phyloP scores from a whole-genome alignment of 2,797 vertebrate genomes.

The Arnoldichthys spilopterus region DNA sequence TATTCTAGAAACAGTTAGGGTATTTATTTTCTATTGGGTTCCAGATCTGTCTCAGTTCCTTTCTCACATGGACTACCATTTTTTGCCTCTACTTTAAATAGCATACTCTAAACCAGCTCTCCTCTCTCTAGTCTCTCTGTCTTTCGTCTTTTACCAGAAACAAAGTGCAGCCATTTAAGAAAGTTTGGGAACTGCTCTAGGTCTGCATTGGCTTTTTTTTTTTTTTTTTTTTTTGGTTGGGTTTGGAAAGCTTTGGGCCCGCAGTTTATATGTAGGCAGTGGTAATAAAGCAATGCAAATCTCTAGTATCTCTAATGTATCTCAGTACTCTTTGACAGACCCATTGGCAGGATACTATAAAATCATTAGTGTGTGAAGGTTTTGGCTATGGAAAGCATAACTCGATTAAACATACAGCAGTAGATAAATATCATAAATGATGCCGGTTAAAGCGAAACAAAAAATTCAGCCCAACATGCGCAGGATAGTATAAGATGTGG shows the following conservation, averaged over 20 bases:
- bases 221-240: conserved; percentile 9
- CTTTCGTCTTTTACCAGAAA: conserved; percentile 46
- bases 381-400: conserved; percentile 21
- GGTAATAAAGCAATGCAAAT: conserved; percentile 38
- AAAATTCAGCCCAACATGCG: not conserved
- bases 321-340: conserved; percentile 37
- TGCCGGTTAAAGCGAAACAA: not conserved
- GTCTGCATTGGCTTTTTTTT: conserved; percentile 1
- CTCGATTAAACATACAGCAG: conserved; percentile 31
- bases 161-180: conserved; percentile 38
- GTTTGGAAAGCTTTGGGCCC: conserved; percentile 19
- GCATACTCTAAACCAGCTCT: conserved; percentile 59
- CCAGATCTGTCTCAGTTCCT: conserved; percentile 54
- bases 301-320: conserved; percentile 41
- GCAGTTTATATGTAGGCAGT: conserved; percentile 35
- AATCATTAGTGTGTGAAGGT: conserved; percentile 2
- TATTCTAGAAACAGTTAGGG: conserved; percentile 73
- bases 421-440: not conserved
- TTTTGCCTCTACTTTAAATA: conserved; percentile 71
- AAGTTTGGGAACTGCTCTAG: conserved; percentile 15
- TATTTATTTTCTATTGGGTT: conserved; percentile 67
- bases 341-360: conserved; percentile 19
- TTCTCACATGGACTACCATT: conserved; percentile 58
- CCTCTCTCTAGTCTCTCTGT: conserved; percentile 42
- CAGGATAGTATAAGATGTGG: not conserved